Percentiles rank a stretch among this genome's conserved stretches.
Conservation (phyloP, 2,113 vertebrate genomes). For the Lipotes vexillifer region DNA sequence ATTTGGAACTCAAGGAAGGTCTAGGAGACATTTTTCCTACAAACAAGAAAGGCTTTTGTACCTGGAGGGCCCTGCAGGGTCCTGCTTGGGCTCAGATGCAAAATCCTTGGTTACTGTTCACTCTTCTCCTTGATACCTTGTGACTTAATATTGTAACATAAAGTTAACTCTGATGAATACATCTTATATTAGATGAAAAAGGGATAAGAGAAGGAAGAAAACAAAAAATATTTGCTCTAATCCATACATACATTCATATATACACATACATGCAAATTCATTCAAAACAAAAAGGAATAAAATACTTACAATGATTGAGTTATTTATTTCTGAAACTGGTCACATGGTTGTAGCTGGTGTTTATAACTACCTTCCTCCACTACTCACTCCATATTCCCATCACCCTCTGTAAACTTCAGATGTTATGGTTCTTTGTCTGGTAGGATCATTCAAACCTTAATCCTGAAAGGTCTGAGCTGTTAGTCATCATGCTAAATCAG, state of each 20-base stretch:
- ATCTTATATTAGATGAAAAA: not conserved
- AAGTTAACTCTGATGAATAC: not conserved
- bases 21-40: not conserved
- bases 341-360: not conserved
- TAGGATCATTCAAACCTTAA: not conserved
- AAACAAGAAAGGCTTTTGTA: not conserved
- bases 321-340: not conserved
- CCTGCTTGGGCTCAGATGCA: not conserved
- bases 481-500: not conserved
- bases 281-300: not conserved
- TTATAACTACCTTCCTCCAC: not conserved
- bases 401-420: not conserved
- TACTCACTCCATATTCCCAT: not conserved
- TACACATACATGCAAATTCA: not conserved
- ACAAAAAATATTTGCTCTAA: not conserved
- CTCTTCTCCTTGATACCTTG: not conserved
- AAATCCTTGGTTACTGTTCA: not conserved
- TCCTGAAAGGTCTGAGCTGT: too few relatives aligned
- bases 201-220: not conserved
- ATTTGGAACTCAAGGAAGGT: not conserved
- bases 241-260: too few relatives aligned
- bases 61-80: rapidly evolving
- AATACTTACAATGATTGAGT: not conserved
- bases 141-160: not conserved
- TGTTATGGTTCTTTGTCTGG: not conserved